A percentile compares a stretch with the other conserved stretches of the same genome.
Evolutionary conservation across 2,888 invertebrate species (phyloP).

Genomic region (Parasteatoda lunata): DNA sequence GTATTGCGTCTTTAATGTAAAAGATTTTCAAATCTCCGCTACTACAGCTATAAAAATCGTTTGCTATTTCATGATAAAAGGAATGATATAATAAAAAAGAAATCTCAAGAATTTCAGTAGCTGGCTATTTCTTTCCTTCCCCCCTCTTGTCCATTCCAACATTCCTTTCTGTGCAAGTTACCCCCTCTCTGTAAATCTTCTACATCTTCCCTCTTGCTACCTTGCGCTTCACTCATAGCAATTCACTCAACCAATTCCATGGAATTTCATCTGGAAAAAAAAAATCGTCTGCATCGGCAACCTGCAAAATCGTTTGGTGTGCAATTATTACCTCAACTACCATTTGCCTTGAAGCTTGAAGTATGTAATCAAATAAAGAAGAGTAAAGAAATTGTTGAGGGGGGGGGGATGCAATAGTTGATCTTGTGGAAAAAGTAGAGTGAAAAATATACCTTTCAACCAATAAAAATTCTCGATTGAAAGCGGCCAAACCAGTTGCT

Average conservation of each 20-base stretch:
- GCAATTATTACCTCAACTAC: conserved; percentile 65
- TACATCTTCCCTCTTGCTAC: neutral
- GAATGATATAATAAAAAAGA: neutral
- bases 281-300: conserved; percentile 3
- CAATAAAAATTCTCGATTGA: conserved; percentile 34
- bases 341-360: conserved; percentile 60
- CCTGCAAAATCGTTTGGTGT: conserved; percentile 1
- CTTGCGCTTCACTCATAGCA: neutral
- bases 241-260: conserved; percentile 18
- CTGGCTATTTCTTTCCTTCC: neutral
- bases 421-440: conserved; percentile 44
- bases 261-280: conserved; percentile 35
- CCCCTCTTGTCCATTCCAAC: neutral
- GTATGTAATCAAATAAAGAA: conserved; percentile 62
- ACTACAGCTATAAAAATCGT: neutral
- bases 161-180: neutral
- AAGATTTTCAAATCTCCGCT: too few species aligned
- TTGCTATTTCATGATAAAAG: neutral
- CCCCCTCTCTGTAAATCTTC: neutral
- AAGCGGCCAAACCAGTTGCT: conserved; percentile 67
- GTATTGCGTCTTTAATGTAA: too few species aligned
- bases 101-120: neutral
- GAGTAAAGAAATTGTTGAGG: neutral
- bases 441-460: conserved; percentile 47
- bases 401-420: neutral